These are phyloP conservation scores for Drosophila tristis DNA, from an alignment of 1,140 invertebrate species.

Conservation along the genomic window DNA sequence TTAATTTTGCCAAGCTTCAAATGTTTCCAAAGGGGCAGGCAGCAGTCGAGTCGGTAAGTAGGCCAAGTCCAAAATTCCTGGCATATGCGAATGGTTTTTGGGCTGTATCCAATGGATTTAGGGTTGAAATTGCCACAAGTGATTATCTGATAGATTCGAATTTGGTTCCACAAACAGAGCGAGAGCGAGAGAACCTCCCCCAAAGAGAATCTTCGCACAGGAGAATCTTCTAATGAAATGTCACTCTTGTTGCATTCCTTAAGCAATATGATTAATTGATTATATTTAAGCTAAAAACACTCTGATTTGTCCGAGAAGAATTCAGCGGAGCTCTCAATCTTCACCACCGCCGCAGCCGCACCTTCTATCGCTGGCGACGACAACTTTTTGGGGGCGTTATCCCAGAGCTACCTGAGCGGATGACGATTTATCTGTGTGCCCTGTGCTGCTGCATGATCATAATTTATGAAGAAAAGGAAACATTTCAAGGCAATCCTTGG, in stretches of 20 bases:
- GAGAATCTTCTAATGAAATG: neutral
- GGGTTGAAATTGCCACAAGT: no score
- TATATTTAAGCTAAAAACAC: conserved; percentile 1
- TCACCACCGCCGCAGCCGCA: neutral
- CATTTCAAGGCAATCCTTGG: conserved; percentile 27
- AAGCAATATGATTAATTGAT: conserved; percentile 2
- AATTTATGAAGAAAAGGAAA: conserved; percentile 18
- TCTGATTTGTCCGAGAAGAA: no score
- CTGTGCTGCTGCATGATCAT: conserved; percentile 8
- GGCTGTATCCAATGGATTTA: neutral
- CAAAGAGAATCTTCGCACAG: no score
- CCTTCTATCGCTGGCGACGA: neutral
- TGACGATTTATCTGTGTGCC: conserved; percentile 33
- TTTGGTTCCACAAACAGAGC: no score
- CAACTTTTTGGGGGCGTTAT: conserved; percentile 10
- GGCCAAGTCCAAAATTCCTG: conserved; percentile 25
- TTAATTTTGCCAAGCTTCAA: conserved; percentile 38
- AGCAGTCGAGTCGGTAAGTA: conserved; percentile 1
- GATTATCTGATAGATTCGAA: no score
- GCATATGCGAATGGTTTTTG: conserved; percentile 16
- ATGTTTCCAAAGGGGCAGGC: conserved; percentile 6
- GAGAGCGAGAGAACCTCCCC: no score
- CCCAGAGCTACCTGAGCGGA: conserved; percentile 20
- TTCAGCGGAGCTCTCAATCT: neutral
- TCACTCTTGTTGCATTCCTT: neutral